Conservation (phyloP, 1,140 invertebrate genomes). For the Magallana ariakensis region DNA sequence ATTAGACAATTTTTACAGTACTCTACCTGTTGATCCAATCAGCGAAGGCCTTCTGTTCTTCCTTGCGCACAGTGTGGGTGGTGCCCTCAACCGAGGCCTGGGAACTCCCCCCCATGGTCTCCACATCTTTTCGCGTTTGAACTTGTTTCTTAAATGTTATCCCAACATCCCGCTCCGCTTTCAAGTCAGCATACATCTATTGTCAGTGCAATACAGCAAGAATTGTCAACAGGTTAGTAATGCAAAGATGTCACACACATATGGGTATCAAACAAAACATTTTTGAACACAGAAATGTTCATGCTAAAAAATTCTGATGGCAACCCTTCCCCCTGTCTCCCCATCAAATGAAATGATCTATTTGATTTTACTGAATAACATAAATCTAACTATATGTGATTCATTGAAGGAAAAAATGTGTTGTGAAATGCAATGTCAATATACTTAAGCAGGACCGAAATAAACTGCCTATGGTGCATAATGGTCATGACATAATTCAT, state of each 20-base stretch:
- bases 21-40: conserved; percentile 96
- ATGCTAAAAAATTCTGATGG: too few relatives aligned
- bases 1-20: neutral
- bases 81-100: conserved; percentile 95
- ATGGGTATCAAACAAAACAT: neutral
- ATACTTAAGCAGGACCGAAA: too few relatives aligned
- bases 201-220: conserved; percentile 61
- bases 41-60: conserved; percentile 98
- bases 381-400: too few relatives aligned
- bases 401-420: too few relatives aligned
- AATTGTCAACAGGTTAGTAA: conserved; percentile 14
- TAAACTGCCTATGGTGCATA: too few relatives aligned
- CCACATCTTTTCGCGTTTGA: conserved; percentile 94
- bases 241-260: neutral
- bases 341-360: too few relatives aligned
- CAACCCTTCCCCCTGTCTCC: too few relatives aligned
- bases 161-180: conserved; percentile 90
- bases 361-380: too few relatives aligned
- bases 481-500: too few relatives aligned
- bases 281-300: neutral
- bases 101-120: conserved; percentile 95
- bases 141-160: conserved; percentile 95
- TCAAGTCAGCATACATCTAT: conserved; percentile 92
- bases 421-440: too few relatives aligned
- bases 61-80: conserved; percentile 86